Evolutionary conservation across 2,888 invertebrate genomes (phyloP).

Genomic region (Lasioglossum leucozonium): DNA sequence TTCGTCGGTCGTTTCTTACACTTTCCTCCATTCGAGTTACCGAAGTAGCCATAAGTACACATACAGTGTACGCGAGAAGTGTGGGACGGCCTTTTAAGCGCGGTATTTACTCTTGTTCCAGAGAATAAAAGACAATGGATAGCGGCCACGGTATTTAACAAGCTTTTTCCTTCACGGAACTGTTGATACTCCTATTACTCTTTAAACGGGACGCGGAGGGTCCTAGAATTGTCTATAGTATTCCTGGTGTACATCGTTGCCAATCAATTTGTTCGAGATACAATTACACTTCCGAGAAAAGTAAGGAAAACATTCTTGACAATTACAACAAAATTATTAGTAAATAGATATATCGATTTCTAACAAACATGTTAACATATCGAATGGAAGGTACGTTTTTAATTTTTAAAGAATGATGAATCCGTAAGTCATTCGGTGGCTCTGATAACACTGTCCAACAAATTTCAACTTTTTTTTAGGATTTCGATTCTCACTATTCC

Average conservation of each 20-base stretch:
- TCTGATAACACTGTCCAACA: no score
- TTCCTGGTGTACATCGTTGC: background rate
- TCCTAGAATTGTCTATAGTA: background rate
- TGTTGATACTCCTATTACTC: conserved; percentile 12
- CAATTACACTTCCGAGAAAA: background rate
- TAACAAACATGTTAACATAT: no score
- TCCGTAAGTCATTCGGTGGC: no score
- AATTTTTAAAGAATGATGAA: no score
- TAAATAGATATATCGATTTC: no score
- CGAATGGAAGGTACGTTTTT: no score
- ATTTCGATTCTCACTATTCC: no score
- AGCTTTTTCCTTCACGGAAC: conserved; percentile 8
- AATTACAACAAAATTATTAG: no score
- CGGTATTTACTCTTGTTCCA: conserved; percentile 9
- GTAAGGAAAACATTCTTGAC: no score
- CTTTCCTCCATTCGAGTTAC: conserved; percentile 18
- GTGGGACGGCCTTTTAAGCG: background rate
- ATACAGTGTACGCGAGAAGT: conserved; percentile 12
- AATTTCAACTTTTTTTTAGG: no score
- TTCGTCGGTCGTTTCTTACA: conserved; percentile 25
- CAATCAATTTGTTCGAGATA: background rate
- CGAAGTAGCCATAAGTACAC: conserved; percentile 8
- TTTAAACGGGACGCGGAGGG: background rate
- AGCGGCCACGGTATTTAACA: background rate
- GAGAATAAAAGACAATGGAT: conserved; percentile 14